Evolutionary conservation across 2,113 vertebrate genomes (phyloP).

Genomic region (Haliaeetus leucogaster): DNA sequence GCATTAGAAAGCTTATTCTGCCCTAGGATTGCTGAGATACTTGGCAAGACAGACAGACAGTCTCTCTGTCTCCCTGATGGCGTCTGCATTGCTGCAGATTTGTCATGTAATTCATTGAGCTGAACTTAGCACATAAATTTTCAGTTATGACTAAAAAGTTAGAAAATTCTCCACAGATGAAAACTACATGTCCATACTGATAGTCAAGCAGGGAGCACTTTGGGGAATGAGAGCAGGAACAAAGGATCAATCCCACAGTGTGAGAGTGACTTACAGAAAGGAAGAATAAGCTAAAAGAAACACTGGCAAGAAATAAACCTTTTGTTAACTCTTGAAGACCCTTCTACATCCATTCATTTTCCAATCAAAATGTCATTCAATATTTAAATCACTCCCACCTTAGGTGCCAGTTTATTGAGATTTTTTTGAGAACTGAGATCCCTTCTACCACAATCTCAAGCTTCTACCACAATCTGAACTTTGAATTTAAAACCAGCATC

Average conservation of each 20-base stretch:
- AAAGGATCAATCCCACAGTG: neutral
- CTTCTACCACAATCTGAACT: neutral
- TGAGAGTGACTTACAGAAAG: neutral
- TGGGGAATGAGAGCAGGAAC: neutral
- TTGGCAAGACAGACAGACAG: constrained; percentile 45
- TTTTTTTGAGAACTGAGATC: neutral
- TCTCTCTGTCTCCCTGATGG: constrained; percentile 45
- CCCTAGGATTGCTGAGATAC: constrained; percentile 30
- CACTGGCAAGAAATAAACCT: neutral
- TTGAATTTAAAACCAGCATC: neutral
- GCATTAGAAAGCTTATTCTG: neutral
- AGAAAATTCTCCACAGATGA: neutral
- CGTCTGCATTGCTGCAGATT: constrained; percentile 41
- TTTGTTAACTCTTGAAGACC: neutral
- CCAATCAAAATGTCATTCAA: neutral
- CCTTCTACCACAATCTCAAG: neutral
- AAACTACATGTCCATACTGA: neutral
- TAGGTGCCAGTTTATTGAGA: neutral
- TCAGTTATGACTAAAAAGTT: constrained; percentile 45
- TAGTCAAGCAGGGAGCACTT: neutral
- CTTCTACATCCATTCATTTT: neutral
- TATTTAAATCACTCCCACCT: neutral
- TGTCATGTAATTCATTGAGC: constrained; percentile 21
- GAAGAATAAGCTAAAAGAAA: neutral
- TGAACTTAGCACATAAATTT: constrained; percentile 54